Percentiles rank a stretch among this genome's conserved stretches.
Evolutionary conservation across 2,113 vertebrate species (phyloP).

Genomic region (Bubalus kerabau): DNA sequence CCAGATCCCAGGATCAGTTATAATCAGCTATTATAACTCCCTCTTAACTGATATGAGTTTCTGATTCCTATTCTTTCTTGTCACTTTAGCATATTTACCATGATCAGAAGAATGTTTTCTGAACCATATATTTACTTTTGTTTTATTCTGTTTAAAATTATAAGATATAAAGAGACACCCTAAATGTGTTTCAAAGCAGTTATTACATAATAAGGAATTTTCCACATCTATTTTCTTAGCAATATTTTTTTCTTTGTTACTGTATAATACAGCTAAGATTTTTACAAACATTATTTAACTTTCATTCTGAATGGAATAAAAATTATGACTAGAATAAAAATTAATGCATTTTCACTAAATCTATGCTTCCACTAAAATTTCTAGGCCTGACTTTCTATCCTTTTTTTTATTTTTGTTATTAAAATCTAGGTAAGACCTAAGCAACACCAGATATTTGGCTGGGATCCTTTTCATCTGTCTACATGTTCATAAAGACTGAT

Average conservation of each 20-base stretch:
- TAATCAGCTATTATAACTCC: background rate
- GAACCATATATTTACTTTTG: background rate
- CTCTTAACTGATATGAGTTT: background rate
- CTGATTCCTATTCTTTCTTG: background rate
- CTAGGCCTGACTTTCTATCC: background rate
- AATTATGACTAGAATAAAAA: conserved; percentile 21
- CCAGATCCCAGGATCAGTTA: too few relatives aligned
- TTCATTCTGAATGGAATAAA: background rate
- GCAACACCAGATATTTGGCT: background rate
- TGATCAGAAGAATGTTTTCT: background rate
- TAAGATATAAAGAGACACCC: background rate
- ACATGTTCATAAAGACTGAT: background rate
- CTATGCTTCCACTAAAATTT: background rate
- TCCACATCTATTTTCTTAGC: background rate
- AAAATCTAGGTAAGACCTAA: background rate
- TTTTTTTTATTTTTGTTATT: background rate
- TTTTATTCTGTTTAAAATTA: background rate
- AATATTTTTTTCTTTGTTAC: background rate
- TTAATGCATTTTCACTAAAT: background rate
- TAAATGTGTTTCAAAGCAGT: background rate
- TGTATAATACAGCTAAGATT: background rate
- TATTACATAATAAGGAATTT: background rate
- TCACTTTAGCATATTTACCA: background rate
- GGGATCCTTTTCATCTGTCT: background rate
- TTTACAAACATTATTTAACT: background rate